Conservation (phyloP, 1,140 invertebrate genomes). For the Trachelipus rathkii region DNA sequence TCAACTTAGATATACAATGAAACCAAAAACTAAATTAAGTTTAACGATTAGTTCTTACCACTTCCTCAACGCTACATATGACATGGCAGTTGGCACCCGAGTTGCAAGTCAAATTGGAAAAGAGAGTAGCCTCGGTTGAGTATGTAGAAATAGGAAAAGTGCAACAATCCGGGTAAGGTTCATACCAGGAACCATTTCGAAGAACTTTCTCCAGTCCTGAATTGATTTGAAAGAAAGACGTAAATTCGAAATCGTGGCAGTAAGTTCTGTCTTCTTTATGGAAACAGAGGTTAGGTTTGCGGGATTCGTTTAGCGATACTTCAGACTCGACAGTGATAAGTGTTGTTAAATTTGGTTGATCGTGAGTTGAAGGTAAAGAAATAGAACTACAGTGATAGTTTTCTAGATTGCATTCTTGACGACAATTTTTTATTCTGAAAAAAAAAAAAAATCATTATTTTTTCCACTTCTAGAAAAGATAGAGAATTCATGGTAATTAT, state of each 20-base stretch:
- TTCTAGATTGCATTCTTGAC: background rate
- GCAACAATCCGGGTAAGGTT: background rate
- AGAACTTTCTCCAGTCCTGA: background rate
- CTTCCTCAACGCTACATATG: background rate
- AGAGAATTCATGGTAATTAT: too few relatives aligned
- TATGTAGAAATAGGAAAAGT: background rate
- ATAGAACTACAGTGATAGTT: background rate
- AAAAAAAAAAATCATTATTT: too few relatives aligned
- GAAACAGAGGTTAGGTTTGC: background rate
- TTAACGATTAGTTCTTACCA: background rate
- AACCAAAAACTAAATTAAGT: too few relatives aligned
- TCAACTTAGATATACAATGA: too few relatives aligned
- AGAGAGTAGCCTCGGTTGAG: background rate
- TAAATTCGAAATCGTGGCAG: background rate
- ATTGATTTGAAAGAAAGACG: background rate
- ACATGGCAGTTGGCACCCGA: background rate
- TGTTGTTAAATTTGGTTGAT: background rate
- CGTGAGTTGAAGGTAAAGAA: background rate
- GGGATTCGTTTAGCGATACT: background rate
- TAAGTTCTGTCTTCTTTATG: background rate
- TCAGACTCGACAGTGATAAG: background rate
- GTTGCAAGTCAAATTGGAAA: background rate
- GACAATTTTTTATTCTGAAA: conserved; percentile 1
- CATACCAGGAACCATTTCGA: background rate
- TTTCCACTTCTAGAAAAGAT: too few relatives aligned